Base-by-base conservation (phyloP, 2,113 vertebrate genomes). In the Dipodomys spectabilis region DNA sequence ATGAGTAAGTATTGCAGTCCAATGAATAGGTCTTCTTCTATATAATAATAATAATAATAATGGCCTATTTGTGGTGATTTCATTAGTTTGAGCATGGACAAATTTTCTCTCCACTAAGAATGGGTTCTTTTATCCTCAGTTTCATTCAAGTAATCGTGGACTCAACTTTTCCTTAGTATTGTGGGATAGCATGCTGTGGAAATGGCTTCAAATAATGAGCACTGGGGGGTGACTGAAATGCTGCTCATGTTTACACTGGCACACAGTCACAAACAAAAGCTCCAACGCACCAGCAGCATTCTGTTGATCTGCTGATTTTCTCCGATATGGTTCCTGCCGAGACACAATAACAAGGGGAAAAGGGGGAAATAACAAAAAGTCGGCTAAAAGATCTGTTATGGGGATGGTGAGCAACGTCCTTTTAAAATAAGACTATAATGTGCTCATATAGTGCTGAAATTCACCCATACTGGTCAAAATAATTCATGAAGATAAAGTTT, bases 161-260 rank as follows among this genome's bases (percentile, higher is more conserved):
- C 96, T 92, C 97, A 98, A 98, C 97, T 97, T 98, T 96, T 98
- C 97, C 97, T 97, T 97, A 97, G 96, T 95, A 97, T 97, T 98
- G 92, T 96, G 74, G 91, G 97, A 97, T 95, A 95, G 90, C 98
- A 97, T 97, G 98, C 98, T 98, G 98, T 81, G 98, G 98, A 98
- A 98, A 98, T 98, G 96, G 97, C 96, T 97, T 95, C 96, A 98
- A 98, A 98, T 98, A 98, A 98, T 96, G 97, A 98, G 94, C 96
- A 44, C 92, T 88, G 93, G 96, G 90, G 96, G 98, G 97, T 97
- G 96, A 97, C 97, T 23, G 49, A 98, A 98, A 98, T 97, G 98
- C 93, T 97, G 97, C 96, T 98, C 98, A 90, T 98, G 97, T 98
- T 98, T 98, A 98, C 97, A 97, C 95, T 82, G 83, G 97, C 93